These are phyloP conservation scores for Drosophila pegasa DNA, from an alignment of 2,888 invertebrate species.

Conservation along the genomic window DNA sequence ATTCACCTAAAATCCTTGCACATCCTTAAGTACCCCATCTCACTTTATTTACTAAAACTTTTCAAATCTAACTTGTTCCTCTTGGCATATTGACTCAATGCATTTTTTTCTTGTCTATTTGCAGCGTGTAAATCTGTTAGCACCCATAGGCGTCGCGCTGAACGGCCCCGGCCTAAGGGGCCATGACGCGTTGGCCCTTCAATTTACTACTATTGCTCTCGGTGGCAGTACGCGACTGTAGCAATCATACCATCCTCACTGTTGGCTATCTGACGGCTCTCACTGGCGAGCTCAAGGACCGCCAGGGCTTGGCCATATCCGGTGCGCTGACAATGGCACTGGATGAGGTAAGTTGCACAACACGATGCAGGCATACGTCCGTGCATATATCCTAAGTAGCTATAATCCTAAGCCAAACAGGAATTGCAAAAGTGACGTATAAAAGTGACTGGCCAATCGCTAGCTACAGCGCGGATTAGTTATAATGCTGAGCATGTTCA, in stretches of 20 bases:
- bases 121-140: slow-evolving; percentile 84
- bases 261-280: slow-evolving; percentile 95
- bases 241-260: slow-evolving; percentile 87
- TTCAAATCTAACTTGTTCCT: not conserved
- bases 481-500: not conserved
- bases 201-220: slow-evolving; percentile 88
- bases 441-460: not conserved
- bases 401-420: slow-evolving; percentile 4
- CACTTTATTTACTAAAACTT: not conserved
- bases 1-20: not conserved
- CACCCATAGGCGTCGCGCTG: slow-evolving; percentile 87
- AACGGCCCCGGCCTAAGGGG: slow-evolving; percentile 87
- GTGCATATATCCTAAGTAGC: not conserved
- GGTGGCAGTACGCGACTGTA: slow-evolving; percentile 86
- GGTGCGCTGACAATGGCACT: slow-evolving; percentile 96
- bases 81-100: slow-evolving; percentile 4
- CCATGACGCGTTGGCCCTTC: slow-evolving; percentile 86
- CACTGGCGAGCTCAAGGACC: slow-evolving; percentile 90
- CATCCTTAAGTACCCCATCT: not conserved
- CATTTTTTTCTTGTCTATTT: slow-evolving; percentile 41
- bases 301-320: slow-evolving; percentile 94
- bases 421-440: not conserved
- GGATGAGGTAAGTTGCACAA: slow-evolving; percentile 88
- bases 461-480: not conserved
- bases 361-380: not conserved